A percentile compares a stretch with the other conserved stretches of the same genome.
These are phyloP conservation scores for Salvelinus fontinalis DNA, from an alignment of 2,113 vertebrate species.

Conservation along the genomic window DNA sequence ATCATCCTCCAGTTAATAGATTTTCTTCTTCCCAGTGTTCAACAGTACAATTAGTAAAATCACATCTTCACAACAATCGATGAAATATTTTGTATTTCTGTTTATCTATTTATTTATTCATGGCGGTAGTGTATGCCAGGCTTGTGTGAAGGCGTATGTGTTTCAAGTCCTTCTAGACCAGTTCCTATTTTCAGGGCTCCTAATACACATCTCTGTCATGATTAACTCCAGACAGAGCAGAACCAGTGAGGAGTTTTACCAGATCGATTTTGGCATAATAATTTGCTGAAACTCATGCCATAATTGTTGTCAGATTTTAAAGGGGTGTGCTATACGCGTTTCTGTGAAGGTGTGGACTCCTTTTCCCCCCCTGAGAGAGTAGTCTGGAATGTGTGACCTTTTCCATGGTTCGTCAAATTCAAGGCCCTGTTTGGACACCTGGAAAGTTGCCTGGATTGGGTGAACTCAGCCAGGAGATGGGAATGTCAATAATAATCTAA, in stretches of 20 bases:
- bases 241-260: slow-evolving; percentile 24
- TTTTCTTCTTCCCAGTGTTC: background rate
- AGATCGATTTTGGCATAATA: slow-evolving; percentile 55
- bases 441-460: slow-evolving; percentile 43
- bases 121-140: too few relatives aligned
- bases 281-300: slow-evolving; percentile 53
- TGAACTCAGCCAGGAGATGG: slow-evolving; percentile 26
- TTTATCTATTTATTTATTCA: background rate
- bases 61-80: slow-evolving; percentile 26
- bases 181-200: too few relatives aligned
- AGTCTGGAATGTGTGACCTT: slow-evolving; percentile 61
- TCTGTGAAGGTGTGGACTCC: slow-evolving; percentile 59
- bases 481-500: slow-evolving; percentile 42
- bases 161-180: too few relatives aligned
- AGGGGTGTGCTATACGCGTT: slow-evolving; percentile 50
- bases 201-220: slow-evolving; percentile 15
- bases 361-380: slow-evolving; percentile 53
- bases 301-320: slow-evolving; percentile 71
- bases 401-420: slow-evolving; percentile 47
- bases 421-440: slow-evolving; percentile 35
- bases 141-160: background rate
- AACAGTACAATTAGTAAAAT: background rate
- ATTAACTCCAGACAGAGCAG: slow-evolving; percentile 50
- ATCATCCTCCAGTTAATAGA: slow-evolving; percentile 9
- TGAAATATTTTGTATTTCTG: slow-evolving; percentile 36